These are phyloP conservation scores for Dryobates pubescens DNA, from an alignment of 2,797 vertebrate species.

Conservation along the genomic window DNA sequence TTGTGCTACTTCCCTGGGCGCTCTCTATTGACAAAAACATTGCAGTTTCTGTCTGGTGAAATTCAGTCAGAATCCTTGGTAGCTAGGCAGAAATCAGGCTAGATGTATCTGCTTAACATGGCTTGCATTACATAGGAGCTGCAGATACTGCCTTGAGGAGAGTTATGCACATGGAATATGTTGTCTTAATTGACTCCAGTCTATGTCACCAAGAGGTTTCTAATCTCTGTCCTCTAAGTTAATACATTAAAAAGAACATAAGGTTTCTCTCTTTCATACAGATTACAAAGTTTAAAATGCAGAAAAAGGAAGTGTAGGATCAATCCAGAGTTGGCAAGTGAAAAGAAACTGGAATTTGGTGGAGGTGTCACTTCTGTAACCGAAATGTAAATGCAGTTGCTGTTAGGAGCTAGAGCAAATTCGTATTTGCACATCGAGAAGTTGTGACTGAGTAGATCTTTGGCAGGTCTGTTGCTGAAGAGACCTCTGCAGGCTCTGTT, in stretches of 20 bases:
- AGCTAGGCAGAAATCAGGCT: constrained; percentile 66
- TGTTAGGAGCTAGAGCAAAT: background rate
- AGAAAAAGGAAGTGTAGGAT: background rate
- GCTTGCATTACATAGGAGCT: constrained; percentile 70
- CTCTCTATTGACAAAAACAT: constrained; percentile 75
- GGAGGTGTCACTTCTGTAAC: background rate
- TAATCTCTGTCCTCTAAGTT: constrained; percentile 57
- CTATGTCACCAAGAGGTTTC: constrained; percentile 51
- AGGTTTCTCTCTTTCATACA: background rate
- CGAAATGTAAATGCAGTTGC: background rate
- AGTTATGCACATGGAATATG: constrained; percentile 54
- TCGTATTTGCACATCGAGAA: background rate
- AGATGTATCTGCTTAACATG: constrained; percentile 59
- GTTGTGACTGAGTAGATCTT: background rate
- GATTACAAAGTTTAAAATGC: background rate
- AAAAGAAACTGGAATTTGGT: background rate
- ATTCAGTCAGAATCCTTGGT: constrained; percentile 67
- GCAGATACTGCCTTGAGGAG: constrained; percentile 66
- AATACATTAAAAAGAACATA: constrained; percentile 25
- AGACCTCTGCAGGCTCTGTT: background rate
- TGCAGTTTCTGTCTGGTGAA: constrained; percentile 74
- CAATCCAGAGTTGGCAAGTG: background rate
- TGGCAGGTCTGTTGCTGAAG: background rate
- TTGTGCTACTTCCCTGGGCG: constrained; percentile 77
- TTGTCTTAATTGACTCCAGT: constrained; percentile 67